Evolutionary conservation across 2,888 invertebrate species (phyloP).

Genomic region (Rhagium mordax): DNA sequence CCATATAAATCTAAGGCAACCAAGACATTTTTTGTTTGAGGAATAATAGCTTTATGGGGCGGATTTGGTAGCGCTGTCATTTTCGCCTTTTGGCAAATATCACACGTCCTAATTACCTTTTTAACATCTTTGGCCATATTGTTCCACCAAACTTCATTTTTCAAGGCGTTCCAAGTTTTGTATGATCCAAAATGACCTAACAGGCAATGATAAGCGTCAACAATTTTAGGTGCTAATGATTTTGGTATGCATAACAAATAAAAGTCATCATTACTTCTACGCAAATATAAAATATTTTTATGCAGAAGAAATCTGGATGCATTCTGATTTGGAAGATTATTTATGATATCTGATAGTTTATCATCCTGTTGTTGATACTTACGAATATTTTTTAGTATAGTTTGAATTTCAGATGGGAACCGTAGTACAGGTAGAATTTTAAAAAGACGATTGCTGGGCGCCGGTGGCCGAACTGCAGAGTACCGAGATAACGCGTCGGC

Average conservation of each 20-base stretch:
- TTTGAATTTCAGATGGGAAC: too few species aligned
- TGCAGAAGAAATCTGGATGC: constrained; percentile 1
- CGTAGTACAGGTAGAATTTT: too few species aligned
- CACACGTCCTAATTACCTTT: constrained; percentile 9
- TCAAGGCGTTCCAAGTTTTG: constrained; percentile 36
- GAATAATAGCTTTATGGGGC: not conserved
- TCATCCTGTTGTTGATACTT: too few species aligned
- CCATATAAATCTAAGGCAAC: not conserved
- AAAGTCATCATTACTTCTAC: not conserved
- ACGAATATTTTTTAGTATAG: too few species aligned
- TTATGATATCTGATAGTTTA: too few species aligned
- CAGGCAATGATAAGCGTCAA: constrained; percentile 23
- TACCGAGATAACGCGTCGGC: too few species aligned
- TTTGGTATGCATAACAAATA: constrained; percentile 29
- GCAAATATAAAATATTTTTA: constrained; percentile 15
- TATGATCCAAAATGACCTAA: constrained; percentile 36
- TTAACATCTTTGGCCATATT: constrained; percentile 13
- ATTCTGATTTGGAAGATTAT: too few species aligned
- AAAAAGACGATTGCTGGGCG: not conserved
- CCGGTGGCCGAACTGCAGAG: not conserved
- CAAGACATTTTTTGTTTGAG: too few species aligned
- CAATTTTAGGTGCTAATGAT: constrained; percentile 9
- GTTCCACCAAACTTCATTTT: constrained; percentile 36
- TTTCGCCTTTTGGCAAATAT: constrained; percentile 32
- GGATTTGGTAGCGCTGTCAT: constrained; percentile 19